Base-by-base conservation (phyloP, 2,797 vertebrate genomes). In the Tadarida brasiliensis region DNA sequence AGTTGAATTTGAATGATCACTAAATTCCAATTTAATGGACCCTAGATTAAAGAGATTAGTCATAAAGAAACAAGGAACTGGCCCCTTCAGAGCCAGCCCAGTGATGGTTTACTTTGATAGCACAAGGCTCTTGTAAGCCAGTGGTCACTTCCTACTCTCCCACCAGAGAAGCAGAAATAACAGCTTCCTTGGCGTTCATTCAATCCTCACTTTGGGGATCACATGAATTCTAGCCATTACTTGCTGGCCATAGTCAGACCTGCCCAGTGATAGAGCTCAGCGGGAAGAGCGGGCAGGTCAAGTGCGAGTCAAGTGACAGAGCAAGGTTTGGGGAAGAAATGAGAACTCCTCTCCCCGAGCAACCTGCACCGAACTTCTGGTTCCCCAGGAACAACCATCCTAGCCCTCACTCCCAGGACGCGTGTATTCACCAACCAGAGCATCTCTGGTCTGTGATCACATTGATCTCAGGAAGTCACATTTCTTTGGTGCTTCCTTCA, bases 21-120 rank as follows among this genome's bases (percentile, higher is more conserved):
- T 56, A 82, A 93, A 78, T 90, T 97, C 91, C 67, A 74, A 49
- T 90, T 80, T 78, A 90, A 87, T 59, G 80, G 76, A 14, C 82
- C 10, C 39, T 85, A 78, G 81, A 81, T 49, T 86, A 65, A 74
- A 76, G 54, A 63, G 81, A 94, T 84, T 47, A 71, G 73, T 83
- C 49, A 56, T 51, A 59, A 59, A 71, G 35, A 35, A 59, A 81
- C 49, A 16, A 63, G 73, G 77, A 96, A 59, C 12, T 84, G 93
- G 83, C 14, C 4, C 57, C n/a, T 90, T 81, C 61, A 44, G 89
- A 90, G 78, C 9, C 86, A 71, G 68, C 39, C 77, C 24, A 16
- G 17, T 0, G 5, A n/a, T 12, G 7, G 63, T 91, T 95, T 78
- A 47, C 57, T 70, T 82, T 82, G 63, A 78, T 54, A 83, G 54